Conservation (phyloP, 2,888 invertebrate species). For the Sesamia inferens region DNA sequence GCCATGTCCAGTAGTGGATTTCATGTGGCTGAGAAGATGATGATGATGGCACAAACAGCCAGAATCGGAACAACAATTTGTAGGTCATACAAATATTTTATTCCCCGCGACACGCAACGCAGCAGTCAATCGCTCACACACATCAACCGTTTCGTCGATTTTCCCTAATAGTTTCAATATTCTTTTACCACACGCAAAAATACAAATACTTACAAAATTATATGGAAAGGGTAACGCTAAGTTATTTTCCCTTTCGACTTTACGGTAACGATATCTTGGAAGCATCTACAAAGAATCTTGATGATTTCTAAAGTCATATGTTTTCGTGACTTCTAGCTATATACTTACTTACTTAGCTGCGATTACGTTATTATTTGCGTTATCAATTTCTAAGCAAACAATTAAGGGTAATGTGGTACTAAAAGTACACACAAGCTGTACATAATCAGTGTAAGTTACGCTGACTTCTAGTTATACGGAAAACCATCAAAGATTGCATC, state of each 20-base stretch:
- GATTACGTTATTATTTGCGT: constrained; percentile 13
- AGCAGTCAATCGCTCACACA: too few relatives aligned
- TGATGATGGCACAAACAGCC: too few relatives aligned
- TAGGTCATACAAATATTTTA: too few relatives aligned
- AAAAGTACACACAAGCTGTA: not conserved
- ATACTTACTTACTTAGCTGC: not conserved
- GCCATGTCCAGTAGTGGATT: too few relatives aligned
- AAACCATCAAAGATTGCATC: too few relatives aligned
- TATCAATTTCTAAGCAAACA: constrained; percentile 15
- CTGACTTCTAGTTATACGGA: too few relatives aligned
- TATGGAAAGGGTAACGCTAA: constrained; percentile 26
- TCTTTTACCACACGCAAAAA: constrained; percentile 7
- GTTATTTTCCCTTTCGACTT: constrained; percentile 39
- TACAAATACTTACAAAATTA: constrained; percentile 30
- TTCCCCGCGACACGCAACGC: too few relatives aligned
- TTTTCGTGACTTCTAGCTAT: constrained; percentile 26
- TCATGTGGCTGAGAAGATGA: too few relatives aligned
- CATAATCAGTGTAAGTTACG: too few relatives aligned
- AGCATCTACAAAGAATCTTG: constrained; percentile 46
- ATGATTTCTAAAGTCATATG: constrained; percentile 37
- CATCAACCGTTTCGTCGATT: not conserved
- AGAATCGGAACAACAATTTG: too few relatives aligned
- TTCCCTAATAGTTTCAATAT: not conserved
- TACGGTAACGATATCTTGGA: constrained; percentile 37
- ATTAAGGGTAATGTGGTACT: not conserved